Evolutionary conservation across 2,888 invertebrate genomes (phyloP).

Genomic region (Scaptomyza flava): DNA sequence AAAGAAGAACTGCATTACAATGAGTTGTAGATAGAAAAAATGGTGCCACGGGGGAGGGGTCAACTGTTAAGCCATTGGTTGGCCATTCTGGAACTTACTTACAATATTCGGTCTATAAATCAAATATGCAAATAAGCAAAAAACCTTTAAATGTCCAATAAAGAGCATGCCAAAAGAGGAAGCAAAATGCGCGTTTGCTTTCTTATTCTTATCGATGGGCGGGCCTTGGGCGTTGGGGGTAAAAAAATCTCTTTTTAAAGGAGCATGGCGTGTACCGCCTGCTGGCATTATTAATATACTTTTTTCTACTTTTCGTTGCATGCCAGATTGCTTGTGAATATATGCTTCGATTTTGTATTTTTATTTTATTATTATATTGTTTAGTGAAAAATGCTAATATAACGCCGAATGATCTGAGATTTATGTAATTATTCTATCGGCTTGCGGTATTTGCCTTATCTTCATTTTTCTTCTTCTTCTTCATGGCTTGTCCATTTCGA

Average conservation of each 20-base stretch:
- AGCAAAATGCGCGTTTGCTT: constrained; percentile 13
- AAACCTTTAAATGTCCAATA: constrained; percentile 80
- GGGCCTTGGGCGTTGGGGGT: no score
- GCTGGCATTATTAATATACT: constrained; percentile 8
- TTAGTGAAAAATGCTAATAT: constrained; percentile 70
- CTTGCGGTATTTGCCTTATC: constrained; percentile 47
- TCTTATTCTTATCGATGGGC: neutral
- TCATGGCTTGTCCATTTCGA: constrained; percentile 16
- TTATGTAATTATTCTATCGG: constrained; percentile 79
- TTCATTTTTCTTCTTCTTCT: neutral
- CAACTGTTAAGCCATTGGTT: constrained; percentile 46
- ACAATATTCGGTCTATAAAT: constrained; percentile 75
- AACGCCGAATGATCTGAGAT: constrained; percentile 44
- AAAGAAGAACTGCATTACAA: constrained; percentile 43
- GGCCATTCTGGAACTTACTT: constrained; percentile 57
- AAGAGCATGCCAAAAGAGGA: constrained; percentile 42
- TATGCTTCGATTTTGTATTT: constrained; percentile 74
- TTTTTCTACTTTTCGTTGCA: constrained; percentile 12
- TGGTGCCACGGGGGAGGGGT: neutral
- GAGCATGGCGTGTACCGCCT: neutral
- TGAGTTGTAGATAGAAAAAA: constrained; percentile 14
- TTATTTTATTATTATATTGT: constrained; percentile 42
- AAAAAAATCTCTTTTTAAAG: neutral
- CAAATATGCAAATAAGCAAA: constrained; percentile 76
- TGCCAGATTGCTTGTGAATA: constrained; percentile 73